Conservation (phyloP, 2,113 vertebrate genomes). For the Aptenodytes forsteri region DNA sequence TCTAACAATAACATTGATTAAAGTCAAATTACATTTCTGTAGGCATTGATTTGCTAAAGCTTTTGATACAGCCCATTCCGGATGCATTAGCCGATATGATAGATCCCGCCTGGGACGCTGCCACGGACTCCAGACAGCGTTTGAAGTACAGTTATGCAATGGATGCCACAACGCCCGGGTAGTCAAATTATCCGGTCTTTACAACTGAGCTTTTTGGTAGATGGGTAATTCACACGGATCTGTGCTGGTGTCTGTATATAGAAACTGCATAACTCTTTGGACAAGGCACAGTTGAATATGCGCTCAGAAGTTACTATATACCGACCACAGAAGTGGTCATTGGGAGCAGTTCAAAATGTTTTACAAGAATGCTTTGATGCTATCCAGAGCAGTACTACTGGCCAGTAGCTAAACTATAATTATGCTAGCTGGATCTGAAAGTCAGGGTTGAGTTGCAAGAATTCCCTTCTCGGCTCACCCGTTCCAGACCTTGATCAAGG, state of each 20-base stretch:
- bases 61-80: background rate
- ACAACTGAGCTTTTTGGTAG: background rate
- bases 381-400: slow-evolving; percentile 35
- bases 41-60: slow-evolving; percentile 17
- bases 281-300: background rate
- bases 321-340: slow-evolving; percentile 7
- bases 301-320: background rate
- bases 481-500: slow-evolving; percentile 36
- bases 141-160: background rate
- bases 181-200: background rate
- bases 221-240: background rate
- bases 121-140: background rate
- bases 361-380: slow-evolving; percentile 58
- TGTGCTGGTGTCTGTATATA: background rate
- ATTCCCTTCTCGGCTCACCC: slow-evolving; percentile 3
- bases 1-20: slow-evolving; percentile 9
- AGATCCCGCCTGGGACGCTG: background rate
- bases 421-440: slow-evolving; percentile 49
- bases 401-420: slow-evolving; percentile 61
- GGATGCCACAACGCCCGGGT: background rate
- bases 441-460: slow-evolving; percentile 47
- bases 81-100: background rate
- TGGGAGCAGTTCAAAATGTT: slow-evolving; percentile 53
- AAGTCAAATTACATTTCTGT: background rate
- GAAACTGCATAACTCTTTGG: background rate